Evolutionary conservation across 2,888 invertebrate genomes (phyloP).

Genomic region (Pristionchus fissidentatus): DNA sequence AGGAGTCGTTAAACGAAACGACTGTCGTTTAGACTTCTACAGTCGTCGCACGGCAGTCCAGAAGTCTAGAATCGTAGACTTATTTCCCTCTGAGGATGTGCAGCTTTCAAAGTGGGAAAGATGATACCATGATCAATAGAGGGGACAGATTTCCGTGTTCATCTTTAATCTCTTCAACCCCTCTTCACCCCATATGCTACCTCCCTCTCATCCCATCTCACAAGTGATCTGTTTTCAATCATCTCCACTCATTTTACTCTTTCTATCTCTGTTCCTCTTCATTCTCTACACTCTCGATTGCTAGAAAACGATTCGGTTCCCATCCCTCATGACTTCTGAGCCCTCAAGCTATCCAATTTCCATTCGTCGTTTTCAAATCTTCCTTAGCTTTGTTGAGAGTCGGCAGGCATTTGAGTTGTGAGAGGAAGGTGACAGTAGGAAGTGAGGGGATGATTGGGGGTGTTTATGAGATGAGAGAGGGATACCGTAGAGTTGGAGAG

Average conservation of each 20-base stretch:
- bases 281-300: not conserved
- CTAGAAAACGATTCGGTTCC: not conserved
- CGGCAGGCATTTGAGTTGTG: not conserved
- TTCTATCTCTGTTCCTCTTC: conserved; percentile 24
- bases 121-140: conserved; percentile 1
- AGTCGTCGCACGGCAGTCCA: no score
- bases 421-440: not conserved
- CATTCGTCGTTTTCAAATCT: not conserved
- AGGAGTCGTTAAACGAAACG: no score
- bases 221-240: conserved; percentile 26
- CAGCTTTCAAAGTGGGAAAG: not conserved
- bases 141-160: not conserved
- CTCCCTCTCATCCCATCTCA: not conserved
- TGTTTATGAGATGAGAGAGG: not conserved
- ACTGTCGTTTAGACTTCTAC: no score
- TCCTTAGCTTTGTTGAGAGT: no score
- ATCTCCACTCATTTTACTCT: conserved; percentile 12
- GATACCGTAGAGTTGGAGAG: no score
- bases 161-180: not conserved
- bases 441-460: conserved; percentile 17
- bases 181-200: not conserved
- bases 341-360: not conserved
- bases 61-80: no score
- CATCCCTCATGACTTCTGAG: not conserved
- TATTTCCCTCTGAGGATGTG: not conserved